Percentiles rank a stretch among this genome's conserved stretches.
Evolutionary conservation across 2,797 vertebrate genomes (phyloP).

Genomic region (Tolypeutes matacus): DNA sequence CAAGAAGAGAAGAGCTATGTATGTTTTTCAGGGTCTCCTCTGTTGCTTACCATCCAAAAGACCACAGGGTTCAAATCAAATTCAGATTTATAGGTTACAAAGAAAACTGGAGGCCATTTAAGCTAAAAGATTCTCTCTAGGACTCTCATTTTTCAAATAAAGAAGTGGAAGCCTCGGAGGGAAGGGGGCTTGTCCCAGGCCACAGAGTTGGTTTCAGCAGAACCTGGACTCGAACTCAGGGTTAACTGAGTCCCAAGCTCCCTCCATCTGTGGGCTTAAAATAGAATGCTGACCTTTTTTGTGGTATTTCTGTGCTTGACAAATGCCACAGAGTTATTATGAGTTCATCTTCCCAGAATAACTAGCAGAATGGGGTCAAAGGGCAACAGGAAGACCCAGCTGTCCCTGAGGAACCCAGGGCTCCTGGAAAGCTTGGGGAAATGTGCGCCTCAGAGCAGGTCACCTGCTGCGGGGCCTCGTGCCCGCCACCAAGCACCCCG

Average conservation of each 20-base stretch:
- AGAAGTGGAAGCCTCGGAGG: fast-evolving
- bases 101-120: background rate
- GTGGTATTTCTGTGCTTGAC: constrained; percentile 50
- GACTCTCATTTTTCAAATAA: background rate
- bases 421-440: background rate
- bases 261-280: constrained; percentile 32
- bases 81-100: background rate
- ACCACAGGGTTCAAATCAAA: background rate
- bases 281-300: constrained; percentile 61
- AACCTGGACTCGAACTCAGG: background rate
- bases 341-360: constrained; percentile 55
- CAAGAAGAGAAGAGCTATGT: background rate
- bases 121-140: background rate
- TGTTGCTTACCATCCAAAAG: background rate
- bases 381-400: background rate
- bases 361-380: background rate
- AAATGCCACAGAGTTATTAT: constrained; percentile 13
- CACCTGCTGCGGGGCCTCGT: fast-evolving
- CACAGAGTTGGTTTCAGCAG: background rate
- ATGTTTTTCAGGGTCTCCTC: background rate
- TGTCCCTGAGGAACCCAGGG: background rate
- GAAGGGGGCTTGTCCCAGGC: background rate
- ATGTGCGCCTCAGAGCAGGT: fast-evolving
- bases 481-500: background rate
- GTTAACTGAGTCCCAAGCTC: background rate